Evolutionary conservation across 2,797 vertebrate species (phyloP), one percentile per base, ranked within the genome.

Genomic region (Lacerta bilineata): DNA sequence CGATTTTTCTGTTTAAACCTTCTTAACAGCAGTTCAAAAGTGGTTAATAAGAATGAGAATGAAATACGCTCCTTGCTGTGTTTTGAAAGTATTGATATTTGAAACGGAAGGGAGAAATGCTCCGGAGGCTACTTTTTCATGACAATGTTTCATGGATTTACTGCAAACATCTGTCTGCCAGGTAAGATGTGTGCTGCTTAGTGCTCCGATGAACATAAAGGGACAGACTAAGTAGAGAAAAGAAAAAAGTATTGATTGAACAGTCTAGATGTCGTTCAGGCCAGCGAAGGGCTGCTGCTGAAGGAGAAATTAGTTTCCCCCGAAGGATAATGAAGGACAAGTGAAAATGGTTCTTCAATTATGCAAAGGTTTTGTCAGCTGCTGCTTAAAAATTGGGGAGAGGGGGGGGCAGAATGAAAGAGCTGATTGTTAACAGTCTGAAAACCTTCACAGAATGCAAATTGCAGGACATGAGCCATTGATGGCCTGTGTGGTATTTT

Each of bases 71-170:
- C 94, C 95, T 94, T 92, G 92, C 5, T 55, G 83, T 81, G 80
- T 64, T 86, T 88, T 87, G 84, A 94, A 94, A 96, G 95, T 94
- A 95, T 87, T 91, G 90, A 85, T 93, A 64, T 86, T 87, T 88
- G n/a, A 59, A 90, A 94, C 91, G 83, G 91, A 95, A 84, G 66
- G 90, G 90, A 92, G 89, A 94, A 95, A 92, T 91, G 90, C 1
- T 3, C 94, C 91, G 80, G 94, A 95, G 95, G 88, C 87, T 94
- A 80, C 75, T 25, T 87, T 94, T 94, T 93, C 91, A 91, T 94
- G 91, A 1, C 2, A 93, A 43, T n/a, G 39, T 91, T 89, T 84
- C 91, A 90, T 18, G 94, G 95, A 96, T 96, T 97, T 95, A 96
- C 90, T 93, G 81, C 82, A 87, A 92, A 93, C 96, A 95, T 94